Evolutionary conservation across 2,888 invertebrate species (phyloP).

Genomic region (Nebria brevicollis): DNA sequence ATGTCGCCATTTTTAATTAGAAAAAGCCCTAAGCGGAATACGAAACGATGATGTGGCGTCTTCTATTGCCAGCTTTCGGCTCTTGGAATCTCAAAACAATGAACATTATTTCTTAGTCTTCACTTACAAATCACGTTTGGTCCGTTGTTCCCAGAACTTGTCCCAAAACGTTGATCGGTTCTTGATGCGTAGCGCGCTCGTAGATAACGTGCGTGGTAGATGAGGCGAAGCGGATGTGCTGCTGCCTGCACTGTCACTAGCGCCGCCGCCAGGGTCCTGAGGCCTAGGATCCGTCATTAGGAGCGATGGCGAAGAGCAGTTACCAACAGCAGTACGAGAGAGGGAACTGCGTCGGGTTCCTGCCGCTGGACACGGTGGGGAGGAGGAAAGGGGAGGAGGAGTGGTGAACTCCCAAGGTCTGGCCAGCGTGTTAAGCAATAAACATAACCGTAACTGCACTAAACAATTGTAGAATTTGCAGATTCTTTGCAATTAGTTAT

Average conservation of each 20-base stretch:
- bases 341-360: constrained; percentile 58
- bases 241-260: constrained; percentile 56
- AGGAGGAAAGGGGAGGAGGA: constrained; percentile 54
- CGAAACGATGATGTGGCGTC: no score
- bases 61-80: no score
- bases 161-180: constrained; percentile 86
- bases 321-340: constrained; percentile 59
- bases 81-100: no score
- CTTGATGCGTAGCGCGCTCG: constrained; percentile 75
- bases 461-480: neutral
- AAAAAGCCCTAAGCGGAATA: no score
- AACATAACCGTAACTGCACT: constrained; percentile 3
- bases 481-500: neutral
- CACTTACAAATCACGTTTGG: constrained; percentile 77
- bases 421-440: constrained; percentile 24
- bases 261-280: constrained; percentile 60
- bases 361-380: constrained; percentile 53
- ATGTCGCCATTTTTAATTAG: no score
- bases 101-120: constrained; percentile 9
- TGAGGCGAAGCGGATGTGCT: constrained; percentile 64
- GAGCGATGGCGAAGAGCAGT: constrained; percentile 69
- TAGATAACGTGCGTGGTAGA: constrained; percentile 58
- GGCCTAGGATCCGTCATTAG: constrained; percentile 65
- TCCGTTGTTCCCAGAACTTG: constrained; percentile 80
- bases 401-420: constrained; percentile 45